Evolutionary conservation across 2,888 invertebrate genomes (phyloP), one percentile per base, ranked within the genome.

Genomic region (Prenolepis imparis): DNA sequence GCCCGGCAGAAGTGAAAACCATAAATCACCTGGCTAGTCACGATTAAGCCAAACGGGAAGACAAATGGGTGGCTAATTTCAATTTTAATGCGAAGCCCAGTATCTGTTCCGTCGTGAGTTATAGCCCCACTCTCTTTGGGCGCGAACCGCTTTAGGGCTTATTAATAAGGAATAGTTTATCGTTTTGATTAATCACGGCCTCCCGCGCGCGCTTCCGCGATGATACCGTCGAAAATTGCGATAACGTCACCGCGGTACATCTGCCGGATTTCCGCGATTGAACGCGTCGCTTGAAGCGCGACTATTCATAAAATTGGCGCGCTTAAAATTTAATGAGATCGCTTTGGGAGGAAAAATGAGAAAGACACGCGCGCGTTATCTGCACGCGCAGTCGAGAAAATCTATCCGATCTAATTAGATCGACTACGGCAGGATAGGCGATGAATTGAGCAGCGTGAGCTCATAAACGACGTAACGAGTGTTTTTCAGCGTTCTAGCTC

Each of bases 41-140:
- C 85, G 92, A 91, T 92, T 92, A 91, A 90, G 86, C 90, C 84
- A 83, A 89, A 90, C 87, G 84, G 84, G 87, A 86, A 88, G 91
- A 90, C 91, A 90, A 91, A 91, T 91, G 92, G 88, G 83, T 88
- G 88, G 91, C 91, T 92, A 91, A 92, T 92, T 91, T 92, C 91
- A 89, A 91, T 91, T 90, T 90, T 91, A 89, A 90, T 90, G 89
- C 86, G 85, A 85, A 86, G 73, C 78, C 80, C 81, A 83, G 83
- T 84, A 84, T 84, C 84, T 81, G 84, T 74, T 83, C 57, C 55
- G 55, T 36, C 73, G 82, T 85, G 84, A 87, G 48, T 72, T 83
- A 81, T 44, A 73, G 59, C 41, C 41, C 59, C 32, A 32, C 77
- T 28, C 72, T 82, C 72, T 82, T 41, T 64, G 77, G 57, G 28